A percentile compares a stretch with the other conserved stretches of the same genome.
These are phyloP conservation scores for Drosophila flavopinicola DNA, from an alignment of 2,888 invertebrate species.

Conservation along the genomic window DNA sequence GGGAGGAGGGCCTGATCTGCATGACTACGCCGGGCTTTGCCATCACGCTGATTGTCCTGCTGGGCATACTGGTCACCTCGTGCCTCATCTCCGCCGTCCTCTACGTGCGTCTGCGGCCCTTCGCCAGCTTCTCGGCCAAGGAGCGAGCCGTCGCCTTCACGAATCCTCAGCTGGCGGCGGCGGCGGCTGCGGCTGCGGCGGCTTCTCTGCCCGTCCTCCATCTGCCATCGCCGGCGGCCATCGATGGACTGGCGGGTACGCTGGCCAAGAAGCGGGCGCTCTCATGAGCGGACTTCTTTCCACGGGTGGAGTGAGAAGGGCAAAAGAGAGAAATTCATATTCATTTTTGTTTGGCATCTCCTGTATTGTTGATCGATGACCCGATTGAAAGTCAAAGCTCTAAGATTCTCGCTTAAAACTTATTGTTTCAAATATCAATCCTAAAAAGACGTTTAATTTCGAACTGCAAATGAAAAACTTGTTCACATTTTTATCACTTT, in stretches of 20 bases:
- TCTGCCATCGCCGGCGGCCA: constrained; percentile 74
- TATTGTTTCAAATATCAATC: neutral
- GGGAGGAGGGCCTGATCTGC: constrained; percentile 91
- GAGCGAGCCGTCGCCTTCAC: constrained; percentile 83
- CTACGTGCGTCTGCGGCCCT: constrained; percentile 91
- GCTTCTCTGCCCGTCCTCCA: constrained; percentile 82
- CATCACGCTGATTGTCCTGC: constrained; percentile 91
- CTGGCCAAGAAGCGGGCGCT: constrained; percentile 81
- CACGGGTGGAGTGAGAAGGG: too few relatives aligned
- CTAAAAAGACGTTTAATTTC: neutral
- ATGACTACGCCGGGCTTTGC: constrained; percentile 98
- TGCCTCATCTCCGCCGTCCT: constrained; percentile 94
- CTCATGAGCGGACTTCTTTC: constrained; percentile 72
- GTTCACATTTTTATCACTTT: too few relatives aligned
- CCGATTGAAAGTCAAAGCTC: too few relatives aligned
- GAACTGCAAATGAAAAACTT: too few relatives aligned
- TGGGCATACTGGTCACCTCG: constrained; percentile 92
- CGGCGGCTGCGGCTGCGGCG: too few relatives aligned
- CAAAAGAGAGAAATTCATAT: too few relatives aligned
- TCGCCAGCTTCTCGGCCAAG: constrained; percentile 85
- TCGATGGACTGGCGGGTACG: constrained; percentile 73
- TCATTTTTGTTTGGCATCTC: too few relatives aligned
- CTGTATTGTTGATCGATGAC: too few relatives aligned
- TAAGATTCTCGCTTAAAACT: too few relatives aligned
- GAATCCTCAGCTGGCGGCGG: constrained; percentile 82